Base-by-base conservation (phyloP, 2,888 invertebrate species). In the Morpho achilles region DNA sequence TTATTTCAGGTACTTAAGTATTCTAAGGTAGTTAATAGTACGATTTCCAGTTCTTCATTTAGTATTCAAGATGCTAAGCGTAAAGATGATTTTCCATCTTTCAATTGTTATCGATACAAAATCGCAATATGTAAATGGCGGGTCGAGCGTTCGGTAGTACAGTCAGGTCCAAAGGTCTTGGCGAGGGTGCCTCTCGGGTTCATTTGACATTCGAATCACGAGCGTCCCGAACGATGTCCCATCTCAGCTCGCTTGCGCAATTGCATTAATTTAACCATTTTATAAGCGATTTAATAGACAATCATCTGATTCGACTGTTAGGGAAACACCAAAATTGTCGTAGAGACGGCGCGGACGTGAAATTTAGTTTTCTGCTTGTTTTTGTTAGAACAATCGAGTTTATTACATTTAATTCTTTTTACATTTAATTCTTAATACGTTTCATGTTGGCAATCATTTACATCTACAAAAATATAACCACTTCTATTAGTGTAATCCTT, bases 211-310 rank as follows among this genome's bases (percentile, higher is more conserved):
- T 85, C 90, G 74, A 71, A 76, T 79, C 90, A 89, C 89, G 89
- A 82, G 73, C 82, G 77, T 75, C 75, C 76, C 79, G 77, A 86
- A 87, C 87, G 86, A 84, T 84, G 90, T 84, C 84, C 86, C 87
- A 84, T 87, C 83, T 82, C 84, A 75, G 81, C 80, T 81, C 80
- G 74, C 86, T 84, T 75, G 74, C 80, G 77, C 81, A 84, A 88
- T 87, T 86, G 86, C 88, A 87, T 89, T 90, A 88, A 87, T 88
- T 88, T 84, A 79, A 79, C 84, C 84, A 83, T 87, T 88, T 88
- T 86, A 84, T 85, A 84, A 88, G 82, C 86, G 84, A 84, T 87
- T 87, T 88, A 86, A 87, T 85, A 82, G 82, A 84, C 83, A 83
- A 82, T 84, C 77, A 81, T 71, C 74, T 79, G 78, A 83, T 85